Evolutionary conservation across 2,113 vertebrate species (phyloP).

Genomic region (Talpa occidentalis): DNA sequence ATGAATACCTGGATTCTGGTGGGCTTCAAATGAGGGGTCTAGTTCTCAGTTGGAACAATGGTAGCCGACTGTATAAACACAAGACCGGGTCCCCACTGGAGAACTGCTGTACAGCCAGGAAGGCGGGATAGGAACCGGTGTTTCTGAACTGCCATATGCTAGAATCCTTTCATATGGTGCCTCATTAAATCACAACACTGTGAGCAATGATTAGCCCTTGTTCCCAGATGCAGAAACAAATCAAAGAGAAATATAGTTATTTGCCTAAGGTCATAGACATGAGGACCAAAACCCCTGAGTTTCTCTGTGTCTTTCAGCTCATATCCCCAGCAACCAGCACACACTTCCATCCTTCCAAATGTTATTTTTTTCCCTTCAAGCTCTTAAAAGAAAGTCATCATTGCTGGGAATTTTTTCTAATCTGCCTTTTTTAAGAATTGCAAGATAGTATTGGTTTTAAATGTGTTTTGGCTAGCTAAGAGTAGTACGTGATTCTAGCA

Average conservation of each 20-base stretch:
- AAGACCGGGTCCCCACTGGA: background rate
- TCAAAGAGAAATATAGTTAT: background rate
- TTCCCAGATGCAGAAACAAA: background rate
- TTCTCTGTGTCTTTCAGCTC: background rate
- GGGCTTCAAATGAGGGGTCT: background rate
- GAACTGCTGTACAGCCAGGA: fast-evolving
- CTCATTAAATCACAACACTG: background rate
- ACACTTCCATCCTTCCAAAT: background rate
- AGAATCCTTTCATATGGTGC: background rate
- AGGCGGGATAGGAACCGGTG: background rate
- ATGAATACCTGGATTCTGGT: background rate
- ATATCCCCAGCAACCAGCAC: background rate
- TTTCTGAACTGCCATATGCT: background rate
- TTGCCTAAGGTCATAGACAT: background rate
- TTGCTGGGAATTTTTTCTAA: background rate
- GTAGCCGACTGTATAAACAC: background rate
- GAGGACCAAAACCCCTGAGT: background rate
- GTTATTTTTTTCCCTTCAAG: background rate
- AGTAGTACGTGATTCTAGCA: background rate
- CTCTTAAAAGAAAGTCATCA: background rate
- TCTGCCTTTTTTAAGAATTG: background rate
- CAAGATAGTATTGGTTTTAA: background rate
- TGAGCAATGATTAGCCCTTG: background rate
- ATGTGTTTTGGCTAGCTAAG: background rate
- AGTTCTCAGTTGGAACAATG: background rate